Percentiles rank a stretch among this genome's conserved stretches.
phyloP scores from a whole-genome alignment of 2,888 invertebrate genomes.

The Plagiodera versicolora region DNA sequence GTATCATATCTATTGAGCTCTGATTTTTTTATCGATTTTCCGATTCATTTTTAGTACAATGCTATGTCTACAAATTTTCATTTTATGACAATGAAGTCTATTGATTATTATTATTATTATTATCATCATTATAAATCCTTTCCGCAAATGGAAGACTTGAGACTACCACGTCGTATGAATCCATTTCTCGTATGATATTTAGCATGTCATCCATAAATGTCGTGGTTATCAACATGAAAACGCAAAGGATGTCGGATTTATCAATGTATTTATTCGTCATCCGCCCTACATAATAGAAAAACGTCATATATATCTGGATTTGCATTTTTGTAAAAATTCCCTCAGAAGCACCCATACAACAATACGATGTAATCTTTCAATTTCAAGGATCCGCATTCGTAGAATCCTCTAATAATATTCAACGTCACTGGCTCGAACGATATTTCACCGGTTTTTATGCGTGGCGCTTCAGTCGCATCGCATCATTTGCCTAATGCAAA shows the following conservation, averaged over 20 bases:
- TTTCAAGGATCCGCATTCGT: conserved; percentile 47
- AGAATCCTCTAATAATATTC: conserved; percentile 51
- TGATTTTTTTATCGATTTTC: too few relatives aligned
- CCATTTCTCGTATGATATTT: neutral
- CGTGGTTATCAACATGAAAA: conserved; percentile 9
- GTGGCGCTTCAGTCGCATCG: conserved; percentile 44
- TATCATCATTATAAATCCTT: too few relatives aligned
- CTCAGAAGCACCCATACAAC: conserved; percentile 41
- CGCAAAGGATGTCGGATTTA: conserved; percentile 31
- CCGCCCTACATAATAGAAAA: conserved; percentile 31
- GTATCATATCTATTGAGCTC: too few relatives aligned
- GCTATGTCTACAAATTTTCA: too few relatives aligned
- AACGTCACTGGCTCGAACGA: conserved; percentile 45
- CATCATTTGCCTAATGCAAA: conserved; percentile 54
- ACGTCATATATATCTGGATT: conserved; percentile 35
- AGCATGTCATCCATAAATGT: neutral
- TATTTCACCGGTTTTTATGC: conserved; percentile 51
- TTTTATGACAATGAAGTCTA: too few relatives aligned
- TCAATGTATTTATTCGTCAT: conserved; percentile 34
- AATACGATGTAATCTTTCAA: conserved; percentile 53
- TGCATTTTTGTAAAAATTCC: conserved; percentile 38
- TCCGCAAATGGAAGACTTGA: neutral
- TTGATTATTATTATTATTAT: too few relatives aligned
- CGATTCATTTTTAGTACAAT: too few relatives aligned
- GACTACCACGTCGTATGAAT: neutral